Percentiles rank a stretch among this genome's conserved stretches.
Conservation (phyloP, 2,113 vertebrate species). For the Microcebus griseorufus region DNA sequence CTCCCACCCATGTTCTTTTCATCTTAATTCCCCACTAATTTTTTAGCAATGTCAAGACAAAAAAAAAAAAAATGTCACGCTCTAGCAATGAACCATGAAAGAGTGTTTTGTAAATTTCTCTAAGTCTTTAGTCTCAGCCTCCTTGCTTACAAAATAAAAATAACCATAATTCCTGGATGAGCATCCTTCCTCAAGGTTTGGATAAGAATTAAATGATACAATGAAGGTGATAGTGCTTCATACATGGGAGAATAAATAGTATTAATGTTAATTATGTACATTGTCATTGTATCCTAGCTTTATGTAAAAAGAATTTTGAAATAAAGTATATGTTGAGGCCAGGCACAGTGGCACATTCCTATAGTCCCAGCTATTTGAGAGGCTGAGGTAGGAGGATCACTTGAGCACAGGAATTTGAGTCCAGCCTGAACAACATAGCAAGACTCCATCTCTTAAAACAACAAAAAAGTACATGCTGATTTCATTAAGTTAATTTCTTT, state of each 20-base stretch:
- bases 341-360: no score
- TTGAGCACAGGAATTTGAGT: no score
- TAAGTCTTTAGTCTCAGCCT: not conserved
- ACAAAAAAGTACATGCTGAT: not conserved
- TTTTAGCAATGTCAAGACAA: constrained; percentile 15
- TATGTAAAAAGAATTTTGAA: not conserved
- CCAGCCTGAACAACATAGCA: no score
- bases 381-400: no score
- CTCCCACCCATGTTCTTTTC: not conserved
- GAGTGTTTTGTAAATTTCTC: not conserved
- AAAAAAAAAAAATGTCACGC: not conserved
- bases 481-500: constrained; percentile 8
- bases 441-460: no score
- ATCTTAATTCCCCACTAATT: constrained; percentile 20
- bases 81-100: not conserved
- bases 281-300: not conserved
- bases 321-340: not conserved
- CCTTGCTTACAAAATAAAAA: not conserved
- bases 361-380: no score
- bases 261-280: not conserved
- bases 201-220: not conserved
- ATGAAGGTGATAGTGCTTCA: not conserved
- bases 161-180: not conserved
- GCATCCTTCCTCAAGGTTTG: not conserved
- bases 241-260: not conserved